Evolutionary conservation across 1,140 invertebrate species (phyloP), one percentile per base, ranked within the genome.

Genomic region (Scylla paramamosain): DNA sequence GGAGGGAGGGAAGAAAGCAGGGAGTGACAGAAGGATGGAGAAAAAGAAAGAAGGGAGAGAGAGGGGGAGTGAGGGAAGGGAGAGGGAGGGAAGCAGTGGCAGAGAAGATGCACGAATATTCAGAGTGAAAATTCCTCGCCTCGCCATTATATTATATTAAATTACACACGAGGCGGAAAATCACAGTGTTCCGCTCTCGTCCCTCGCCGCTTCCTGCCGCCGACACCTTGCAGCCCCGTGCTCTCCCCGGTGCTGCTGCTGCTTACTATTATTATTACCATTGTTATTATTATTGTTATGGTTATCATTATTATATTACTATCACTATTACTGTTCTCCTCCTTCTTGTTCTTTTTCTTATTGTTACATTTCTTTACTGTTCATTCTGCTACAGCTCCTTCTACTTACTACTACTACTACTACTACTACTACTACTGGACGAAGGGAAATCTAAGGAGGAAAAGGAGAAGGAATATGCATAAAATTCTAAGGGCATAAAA

Each of bases 31-130:
- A 77, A 20, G 8, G 1, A 77, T 12, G 10, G 6, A 39, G 67
- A 77, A 20, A 77, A 20, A 77, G 25, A 77, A 20, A 77, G 67
- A 77, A 88, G 87, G 10, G 87, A 32, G 87, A 88, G 87, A 88
- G 87, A 88, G 52, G 10, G 52, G 10, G 52, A 88, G 87, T 32
- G 87, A 88, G 87, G 10, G 29, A 32, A 10, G 10, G 10, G n/a
- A 10, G 10, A 28, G n/a, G 29, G 28, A 28, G 10, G 29, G n/a
- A 77, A 25, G 25, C 1, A n/a, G 67, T 25, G 67, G 25, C 25
- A 77, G 8, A 20, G 67, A n/a, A n/a, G 67, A 1, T n/a, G 6
- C 25, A 77, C 67, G 20, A 7, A 77, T 77, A 77, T 77, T n/a
- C 25, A 77, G 20, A n/a, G 4, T n/a, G 28, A 31, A 48, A 88